Percentiles rank a stretch among this genome's conserved stretches.
phyloP scores from a whole-genome alignment of 2,797 vertebrate genomes.

The Lepus oiostolus region DNA sequence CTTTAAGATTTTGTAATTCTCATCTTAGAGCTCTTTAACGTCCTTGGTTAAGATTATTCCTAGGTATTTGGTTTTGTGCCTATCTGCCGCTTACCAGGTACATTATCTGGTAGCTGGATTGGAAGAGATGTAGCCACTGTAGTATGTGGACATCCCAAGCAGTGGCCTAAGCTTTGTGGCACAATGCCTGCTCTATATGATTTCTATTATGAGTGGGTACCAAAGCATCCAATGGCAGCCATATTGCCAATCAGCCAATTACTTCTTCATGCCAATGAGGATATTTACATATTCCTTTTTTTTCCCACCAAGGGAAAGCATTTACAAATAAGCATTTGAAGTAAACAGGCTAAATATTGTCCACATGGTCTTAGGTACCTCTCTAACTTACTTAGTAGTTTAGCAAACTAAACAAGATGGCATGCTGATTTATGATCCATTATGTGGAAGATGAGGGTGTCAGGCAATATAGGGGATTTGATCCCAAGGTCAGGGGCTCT shows the following conservation, averaged over 20 bases:
- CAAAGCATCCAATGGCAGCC: neutral
- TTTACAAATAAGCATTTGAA: slow-evolving; percentile 46
- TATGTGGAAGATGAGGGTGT: neutral
- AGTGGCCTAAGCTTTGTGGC: too few species aligned
- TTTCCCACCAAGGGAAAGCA: neutral
- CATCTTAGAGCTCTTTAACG: too few species aligned
- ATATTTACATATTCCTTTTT: slow-evolving; percentile 29
- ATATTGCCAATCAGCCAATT: neutral
- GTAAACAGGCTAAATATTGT: neutral
- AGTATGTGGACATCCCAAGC: too few species aligned
- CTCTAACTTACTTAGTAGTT: slow-evolving; percentile 14
- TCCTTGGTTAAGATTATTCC: too few species aligned
- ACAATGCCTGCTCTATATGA: too few species aligned
- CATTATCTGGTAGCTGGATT: too few species aligned
- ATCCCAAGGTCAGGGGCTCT: neutral
- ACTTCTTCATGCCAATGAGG: neutral
- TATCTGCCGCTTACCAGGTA: too few species aligned
- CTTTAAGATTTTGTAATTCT: too few species aligned
- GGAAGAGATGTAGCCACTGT: too few species aligned
- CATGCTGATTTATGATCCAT: neutral
- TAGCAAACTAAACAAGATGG: neutral
- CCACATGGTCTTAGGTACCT: neutral
- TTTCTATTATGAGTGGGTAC: neutral
- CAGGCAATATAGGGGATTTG: neutral
- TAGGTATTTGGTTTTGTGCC: too few species aligned